Base-by-base conservation (phyloP, 2,797 vertebrate species). In the Acrocephalus scirpaceus region DNA sequence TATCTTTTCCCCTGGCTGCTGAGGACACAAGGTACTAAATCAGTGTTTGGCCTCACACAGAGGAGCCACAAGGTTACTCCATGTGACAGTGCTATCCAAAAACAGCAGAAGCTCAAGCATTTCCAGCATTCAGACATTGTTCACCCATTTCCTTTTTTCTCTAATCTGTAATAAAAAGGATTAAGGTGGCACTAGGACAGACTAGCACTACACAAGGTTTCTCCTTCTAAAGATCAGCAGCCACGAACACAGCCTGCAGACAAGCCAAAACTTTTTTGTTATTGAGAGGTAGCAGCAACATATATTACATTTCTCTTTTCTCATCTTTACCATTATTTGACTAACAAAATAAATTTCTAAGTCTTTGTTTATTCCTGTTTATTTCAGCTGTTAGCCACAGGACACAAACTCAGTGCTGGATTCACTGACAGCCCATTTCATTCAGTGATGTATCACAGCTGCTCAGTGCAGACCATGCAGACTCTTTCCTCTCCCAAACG, bases 91-190 rank as follows among this genome's bases (percentile, higher is more conserved):
- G 36, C 44, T 85, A 36, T 50, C 65, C 70, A 67, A 60, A 90
- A 64, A 26, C 26, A 72, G 16, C 12, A 70, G 60, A 58, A 27
- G 30, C 32, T 89, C 15, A 23, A 19, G 13, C 6, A 4, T 12
- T 62, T 71, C 25, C 44, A 64, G 40, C 0, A 0, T 57, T 45
- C n/a, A 45, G 40, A 40, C 11, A 17, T 5, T 16, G 9, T 19
- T 77, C 34, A 74, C 10, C 1, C 20, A 12, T 38, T 62, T 64
- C 22, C 11, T 65, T 85, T 89, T 58, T 74, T 21, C 65, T 56
- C 8, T 50, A 30, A 36, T 9, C 32, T 45, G 12, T 9, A 77
- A 44, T 47, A 57, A 65, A 79, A 86, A 79, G 10, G 34, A 77
- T 53, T 42, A 74, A 61, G 45, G 19, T 65, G 16, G 42, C 50